Percentiles rank a stretch among this genome's conserved stretches.
Evolutionary conservation across 2,888 invertebrate species (phyloP).

Genomic region (Spatulosminthurus flaviceps): DNA sequence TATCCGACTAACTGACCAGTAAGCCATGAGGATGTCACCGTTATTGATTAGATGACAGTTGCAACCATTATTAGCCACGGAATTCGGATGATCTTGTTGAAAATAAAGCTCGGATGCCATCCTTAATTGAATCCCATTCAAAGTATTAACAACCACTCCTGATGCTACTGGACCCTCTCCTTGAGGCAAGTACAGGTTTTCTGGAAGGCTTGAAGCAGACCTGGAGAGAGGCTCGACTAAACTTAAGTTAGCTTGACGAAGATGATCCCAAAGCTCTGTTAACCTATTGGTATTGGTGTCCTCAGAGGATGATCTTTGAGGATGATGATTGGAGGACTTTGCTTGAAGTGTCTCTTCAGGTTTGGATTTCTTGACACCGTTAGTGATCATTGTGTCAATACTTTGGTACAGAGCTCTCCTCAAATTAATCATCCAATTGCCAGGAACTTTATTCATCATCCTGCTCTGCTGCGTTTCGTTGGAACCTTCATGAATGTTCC

Average conservation of each 20-base stretch:
- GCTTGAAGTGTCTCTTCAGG: slow-evolving; percentile 36
- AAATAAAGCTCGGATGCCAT: slow-evolving; percentile 55
- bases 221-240: slow-evolving; percentile 49
- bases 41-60: slow-evolving; percentile 58
- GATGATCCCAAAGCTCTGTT: slow-evolving; percentile 54
- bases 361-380: neutral
- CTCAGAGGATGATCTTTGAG: neutral
- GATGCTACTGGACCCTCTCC: slow-evolving; percentile 58
- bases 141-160: slow-evolving; percentile 59
- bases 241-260: slow-evolving; percentile 54
- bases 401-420: slow-evolving; percentile 60
- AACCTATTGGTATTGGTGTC: neutral
- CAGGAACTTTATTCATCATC: neutral
- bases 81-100: slow-evolving; percentile 43
- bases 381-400: slow-evolving; percentile 45
- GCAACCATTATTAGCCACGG: slow-evolving; percentile 47
- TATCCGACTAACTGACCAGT: slow-evolving; percentile 60
- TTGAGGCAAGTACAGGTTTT: slow-evolving; percentile 52
- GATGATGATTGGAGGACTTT: slow-evolving; percentile 35
- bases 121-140: slow-evolving; percentile 55
- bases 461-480: neutral
- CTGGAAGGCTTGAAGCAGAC: slow-evolving; percentile 42
- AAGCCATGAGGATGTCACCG: slow-evolving; percentile 60
- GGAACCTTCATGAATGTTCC: slow-evolving; percentile 1
- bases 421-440: slow-evolving; percentile 57